Percentiles rank a stretch among this genome's conserved stretches.
These are phyloP conservation scores for Nettapus auritus DNA, from an alignment of 2,113 vertebrate genomes.

Conservation along the genomic window DNA sequence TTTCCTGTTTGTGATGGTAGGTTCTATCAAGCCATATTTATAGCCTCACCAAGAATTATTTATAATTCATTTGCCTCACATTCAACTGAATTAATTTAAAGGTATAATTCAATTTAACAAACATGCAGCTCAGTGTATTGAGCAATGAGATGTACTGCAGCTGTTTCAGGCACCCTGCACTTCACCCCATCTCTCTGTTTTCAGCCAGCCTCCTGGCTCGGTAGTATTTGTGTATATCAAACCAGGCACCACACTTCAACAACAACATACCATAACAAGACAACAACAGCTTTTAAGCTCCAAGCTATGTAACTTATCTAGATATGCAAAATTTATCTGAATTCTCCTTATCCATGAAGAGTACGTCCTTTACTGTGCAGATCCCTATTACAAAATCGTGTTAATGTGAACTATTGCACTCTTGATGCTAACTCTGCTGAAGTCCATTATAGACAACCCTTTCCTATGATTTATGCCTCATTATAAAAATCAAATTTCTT, in stretches of 20 bases:
- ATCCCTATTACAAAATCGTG: conserved; percentile 30
- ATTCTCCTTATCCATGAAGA: not conserved
- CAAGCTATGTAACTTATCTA: not conserved
- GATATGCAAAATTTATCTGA: not conserved
- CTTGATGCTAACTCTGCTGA: conserved; percentile 30
- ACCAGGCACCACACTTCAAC: not conserved
- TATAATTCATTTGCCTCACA: conserved; percentile 55
- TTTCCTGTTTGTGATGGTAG: conserved; percentile 54
- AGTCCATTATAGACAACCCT: conserved; percentile 37
- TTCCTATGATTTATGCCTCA: conserved; percentile 62
- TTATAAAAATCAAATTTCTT: conserved; percentile 77
- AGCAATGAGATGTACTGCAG: not conserved
- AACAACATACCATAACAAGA: not conserved
- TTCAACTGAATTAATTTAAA: conserved; percentile 65
- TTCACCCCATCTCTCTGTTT: not conserved
- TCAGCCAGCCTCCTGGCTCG: not conserved
- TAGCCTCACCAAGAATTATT: conserved; percentile 36
- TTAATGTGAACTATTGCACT: conserved; percentile 28
- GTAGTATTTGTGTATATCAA: not conserved
- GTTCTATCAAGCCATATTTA: conserved; percentile 46
- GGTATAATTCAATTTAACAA: conserved; percentile 47
- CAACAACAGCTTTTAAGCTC: not conserved
- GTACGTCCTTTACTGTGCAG: not conserved
- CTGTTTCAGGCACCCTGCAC: not conserved
- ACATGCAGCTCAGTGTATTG: not conserved